Evolutionary conservation across 2,113 vertebrate genomes (phyloP), one percentile per base, ranked within the genome.

Genomic region (Antigone vipio): DNA sequence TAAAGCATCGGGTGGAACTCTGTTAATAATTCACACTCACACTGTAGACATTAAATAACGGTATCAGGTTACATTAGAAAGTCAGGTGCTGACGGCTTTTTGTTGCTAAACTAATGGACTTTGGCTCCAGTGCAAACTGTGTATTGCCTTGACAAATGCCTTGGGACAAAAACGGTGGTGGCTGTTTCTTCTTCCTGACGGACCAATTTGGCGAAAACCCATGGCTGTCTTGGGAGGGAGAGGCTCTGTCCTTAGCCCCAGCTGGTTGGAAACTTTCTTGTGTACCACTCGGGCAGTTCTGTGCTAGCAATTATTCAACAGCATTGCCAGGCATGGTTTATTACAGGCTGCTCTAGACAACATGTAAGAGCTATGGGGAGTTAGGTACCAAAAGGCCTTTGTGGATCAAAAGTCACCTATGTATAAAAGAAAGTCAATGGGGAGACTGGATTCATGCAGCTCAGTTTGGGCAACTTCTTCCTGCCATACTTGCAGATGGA

Each of bases 1-100:
- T 92, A 94, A 91, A 68, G 72, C 4, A 1, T 13, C 72, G 83
- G 90, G 91, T 56, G 79, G 90, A 90, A 92, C 40, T 88, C 73
- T 34, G 95, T 95, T 93, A 94, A 96, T 96, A 92, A 96, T 96
- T 96, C 56, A 96, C 85, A 3, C 23, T 96, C 56, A 96, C 85
- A 3, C 23, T 16, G 30, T 16, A 88, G 73, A 77, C 79, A 77
- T 95, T 80, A 93, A 94, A 67, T 64, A 89, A 49, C 80, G 52
- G 29, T 58, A 87, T 94, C 92, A 58, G 68, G 40, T 94, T 89
- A 67, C 85, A 56, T 86, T 56, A 74, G 75, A 91, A 89, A 91
- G 42, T 74, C 72, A 76, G 85, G 78, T 58, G 38, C 55, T 74
- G 75, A 59, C 0, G 3, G 49, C n/a, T 74, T 71, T 95, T 71